A percentile compares a stretch with the other conserved stretches of the same genome.
Conservation (phyloP, 2,113 vertebrate species). For the Callipepla californica region DNA sequence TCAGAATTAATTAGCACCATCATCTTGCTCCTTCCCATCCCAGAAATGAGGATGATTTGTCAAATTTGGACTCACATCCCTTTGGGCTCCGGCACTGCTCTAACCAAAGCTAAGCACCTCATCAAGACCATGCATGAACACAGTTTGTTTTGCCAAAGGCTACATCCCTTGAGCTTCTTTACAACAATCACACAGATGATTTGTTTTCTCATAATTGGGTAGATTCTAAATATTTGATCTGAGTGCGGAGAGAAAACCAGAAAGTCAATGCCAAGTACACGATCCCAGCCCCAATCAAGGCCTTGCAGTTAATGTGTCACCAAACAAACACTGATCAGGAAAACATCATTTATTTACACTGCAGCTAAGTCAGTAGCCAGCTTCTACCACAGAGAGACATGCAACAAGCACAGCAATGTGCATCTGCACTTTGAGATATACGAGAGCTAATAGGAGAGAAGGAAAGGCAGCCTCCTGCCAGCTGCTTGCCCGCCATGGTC, state of each 20-base stretch:
- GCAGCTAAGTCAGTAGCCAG: constrained; percentile 10
- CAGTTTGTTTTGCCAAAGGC: background rate
- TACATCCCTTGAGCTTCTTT: background rate
- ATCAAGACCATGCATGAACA: background rate
- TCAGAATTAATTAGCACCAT: background rate
- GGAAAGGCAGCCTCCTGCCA: background rate
- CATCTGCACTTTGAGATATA: background rate
- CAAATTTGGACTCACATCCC: background rate
- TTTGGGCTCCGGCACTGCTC: background rate
- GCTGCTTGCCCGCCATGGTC: background rate
- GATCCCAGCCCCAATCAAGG: background rate
- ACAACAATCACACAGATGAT: background rate
- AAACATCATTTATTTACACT: constrained; percentile 44
- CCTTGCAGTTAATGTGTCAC: background rate
- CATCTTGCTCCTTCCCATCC: background rate
- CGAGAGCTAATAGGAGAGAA: fast-evolving
- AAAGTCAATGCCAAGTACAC: background rate
- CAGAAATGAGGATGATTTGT: background rate
- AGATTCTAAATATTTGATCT: constrained; percentile 46
- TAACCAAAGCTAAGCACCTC: background rate
- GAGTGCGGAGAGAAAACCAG: background rate
- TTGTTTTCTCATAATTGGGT: background rate
- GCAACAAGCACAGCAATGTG: background rate
- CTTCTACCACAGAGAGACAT: background rate
- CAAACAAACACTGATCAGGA: background rate